These are phyloP conservation scores for Meliscaeva auricollis DNA, from an alignment of 2,888 invertebrate genomes.

Conservation along the genomic window DNA sequence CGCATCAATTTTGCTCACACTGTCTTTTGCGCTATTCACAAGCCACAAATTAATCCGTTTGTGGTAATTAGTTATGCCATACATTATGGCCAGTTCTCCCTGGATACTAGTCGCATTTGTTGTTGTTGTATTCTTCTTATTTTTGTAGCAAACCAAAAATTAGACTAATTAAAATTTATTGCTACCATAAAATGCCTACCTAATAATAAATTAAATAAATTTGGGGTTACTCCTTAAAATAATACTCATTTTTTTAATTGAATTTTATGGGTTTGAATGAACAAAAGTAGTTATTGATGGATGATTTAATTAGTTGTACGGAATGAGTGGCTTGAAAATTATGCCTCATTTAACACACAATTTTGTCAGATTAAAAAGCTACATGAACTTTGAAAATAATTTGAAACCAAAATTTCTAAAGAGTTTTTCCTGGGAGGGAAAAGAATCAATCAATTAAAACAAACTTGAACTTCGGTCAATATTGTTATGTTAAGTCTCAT, in stretches of 20 bases:
- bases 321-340: no score
- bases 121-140: not conserved
- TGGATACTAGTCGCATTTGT: not conserved
- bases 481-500: no score
- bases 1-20: constrained; percentile 57
- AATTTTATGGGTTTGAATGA: not conserved
- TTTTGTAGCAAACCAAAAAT: constrained; percentile 25
- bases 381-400: no score
- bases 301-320: not conserved
- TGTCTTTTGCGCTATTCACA: constrained; percentile 26
- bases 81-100: constrained; percentile 1
- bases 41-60: constrained; percentile 58
- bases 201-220: not conserved
- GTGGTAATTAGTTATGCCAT: constrained; percentile 61
- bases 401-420: no score
- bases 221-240: not conserved
- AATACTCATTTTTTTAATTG: not conserved
- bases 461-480: no score
- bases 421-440: no score
- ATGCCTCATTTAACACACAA: not conserved
- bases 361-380: no score
- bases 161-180: constrained; percentile 33
- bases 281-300: not conserved
- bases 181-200: not conserved
- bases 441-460: no score